Base-by-base conservation (phyloP, 2,888 invertebrate species). In the Chelonus formosanus region DNA sequence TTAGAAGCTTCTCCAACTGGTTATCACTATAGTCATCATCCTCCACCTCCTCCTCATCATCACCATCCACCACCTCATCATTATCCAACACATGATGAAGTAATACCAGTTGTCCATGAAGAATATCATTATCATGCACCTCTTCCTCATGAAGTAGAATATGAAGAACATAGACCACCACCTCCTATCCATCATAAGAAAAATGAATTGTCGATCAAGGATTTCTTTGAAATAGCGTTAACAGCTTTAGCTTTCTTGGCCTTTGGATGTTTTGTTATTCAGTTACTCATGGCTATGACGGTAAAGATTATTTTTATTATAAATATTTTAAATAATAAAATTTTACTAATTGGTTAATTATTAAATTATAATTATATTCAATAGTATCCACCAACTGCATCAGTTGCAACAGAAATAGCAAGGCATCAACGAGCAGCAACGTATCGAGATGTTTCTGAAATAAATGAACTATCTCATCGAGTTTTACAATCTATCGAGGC, bases 241-340 rank as follows among this genome's bases (percentile, higher is more conserved):
- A 94, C 94, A 0, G 93, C 93, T 0, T 86, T 94, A 45, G 94
- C 94, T 0, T 94, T 92, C 77, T 82, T 94, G 6, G 91, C 93
- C 0, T 94, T 94, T 75, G 92, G 92, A 40, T 89, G 93, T 86
- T 94, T 94, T 74, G 86, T 92, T 8, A 86, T 94, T 54, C 93
- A 94, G 80, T 89, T 94, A 8, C 86, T 93, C 5, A 91, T 94
- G 90, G 91, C 92, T 77, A 90, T 92, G 57, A 88, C 89, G 74
- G 91, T 91, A 77, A 40, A 5, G 6, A 83, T 86, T 79, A 67
- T n/a, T 7, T 31, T 32, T 31, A n/a, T n/a, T n/a, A n/a, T n/a
- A n/a, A n/a, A n/a, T n/a, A n/a, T n/a, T n/a, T n/a, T n/a, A n/a
- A n/a, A n/a, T n/a, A n/a, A n/a, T n/a, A n/a, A 5, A 5, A 43